A percentile compares a stretch with the other conserved stretches of the same genome.
Evolutionary conservation across 2,888 invertebrate genomes (phyloP).

Genomic region (Cordilura impudica): DNA sequence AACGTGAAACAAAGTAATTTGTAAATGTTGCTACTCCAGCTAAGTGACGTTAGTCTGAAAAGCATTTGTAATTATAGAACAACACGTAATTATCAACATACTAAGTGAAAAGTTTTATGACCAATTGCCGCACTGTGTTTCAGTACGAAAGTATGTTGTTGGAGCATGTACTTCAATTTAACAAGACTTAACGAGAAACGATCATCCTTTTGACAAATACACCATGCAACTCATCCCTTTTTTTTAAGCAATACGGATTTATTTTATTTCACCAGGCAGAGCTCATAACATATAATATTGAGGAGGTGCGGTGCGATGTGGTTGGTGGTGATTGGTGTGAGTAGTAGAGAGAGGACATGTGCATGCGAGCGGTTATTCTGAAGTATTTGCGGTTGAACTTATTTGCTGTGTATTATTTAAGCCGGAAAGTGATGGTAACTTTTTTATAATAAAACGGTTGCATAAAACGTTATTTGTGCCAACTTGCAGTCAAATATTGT

Average conservation of each 20-base stretch:
- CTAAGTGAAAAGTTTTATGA: not conserved
- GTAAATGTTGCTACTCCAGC: not conserved
- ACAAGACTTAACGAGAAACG: constrained; percentile 9
- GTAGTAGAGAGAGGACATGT: constrained; percentile 26
- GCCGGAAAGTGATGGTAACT: constrained; percentile 19
- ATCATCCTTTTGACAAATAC: constrained; percentile 35
- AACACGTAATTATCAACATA: constrained; percentile 4
- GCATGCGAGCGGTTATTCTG: constrained; percentile 10
- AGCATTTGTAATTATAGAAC: constrained; percentile 22
- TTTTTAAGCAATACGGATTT: not conserved
- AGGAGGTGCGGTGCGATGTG: constrained; percentile 24
- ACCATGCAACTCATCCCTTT: constrained; percentile 8
- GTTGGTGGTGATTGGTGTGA: not conserved
- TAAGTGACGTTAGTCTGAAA: constrained; percentile 24
- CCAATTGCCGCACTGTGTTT: not conserved
- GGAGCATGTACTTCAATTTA: not conserved
- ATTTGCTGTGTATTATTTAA: constrained; percentile 30
- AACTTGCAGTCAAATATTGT: constrained; percentile 2
- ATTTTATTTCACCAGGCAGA: not conserved
- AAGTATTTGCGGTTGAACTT: constrained; percentile 42
- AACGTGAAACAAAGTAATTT: constrained; percentile 4
- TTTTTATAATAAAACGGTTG: constrained; percentile 8
- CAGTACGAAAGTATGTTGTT: not conserved
- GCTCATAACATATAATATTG: not conserved
- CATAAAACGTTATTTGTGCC: not conserved